phyloP scores from a whole-genome alignment of 2,797 vertebrate species.

The Thunnus albacares region DNA sequence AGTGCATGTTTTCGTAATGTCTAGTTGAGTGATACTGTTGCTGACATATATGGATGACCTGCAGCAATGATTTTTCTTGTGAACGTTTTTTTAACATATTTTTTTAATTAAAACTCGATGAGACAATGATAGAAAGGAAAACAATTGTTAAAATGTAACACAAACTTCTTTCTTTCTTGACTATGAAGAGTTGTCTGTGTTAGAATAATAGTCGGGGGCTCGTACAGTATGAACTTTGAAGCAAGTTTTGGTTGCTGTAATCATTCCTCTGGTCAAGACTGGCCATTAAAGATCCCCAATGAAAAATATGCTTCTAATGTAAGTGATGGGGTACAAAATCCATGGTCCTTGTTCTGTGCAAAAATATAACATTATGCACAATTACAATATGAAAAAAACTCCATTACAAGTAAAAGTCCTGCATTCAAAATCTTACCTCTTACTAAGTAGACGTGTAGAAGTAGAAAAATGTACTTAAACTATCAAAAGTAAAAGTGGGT shows the following conservation, averaged over 20 bases:
- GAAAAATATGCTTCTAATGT: background rate
- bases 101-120: slow-evolving; percentile 26
- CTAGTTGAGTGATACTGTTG: slow-evolving; percentile 44
- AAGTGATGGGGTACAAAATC: background rate
- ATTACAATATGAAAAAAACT: too few species aligned
- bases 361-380: too few species aligned
- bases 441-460: too few species aligned
- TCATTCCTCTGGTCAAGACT: background rate
- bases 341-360: too few species aligned
- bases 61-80: slow-evolving; percentile 33
- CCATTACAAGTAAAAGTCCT: too few species aligned
- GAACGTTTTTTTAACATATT: slow-evolving; percentile 8
- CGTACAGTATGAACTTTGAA: too few species aligned
- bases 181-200: background rate
- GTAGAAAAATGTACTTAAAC: too few species aligned
- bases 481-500: too few species aligned
- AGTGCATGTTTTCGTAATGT: slow-evolving; percentile 60
- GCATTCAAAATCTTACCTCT: too few species aligned
- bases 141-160: background rate
- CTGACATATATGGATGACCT: slow-evolving; percentile 45
- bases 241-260: too few species aligned
- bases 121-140: slow-evolving; percentile 14
- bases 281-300: background rate
- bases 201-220: too few species aligned
- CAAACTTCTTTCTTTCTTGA: slow-evolving; percentile 6